A percentile compares a stretch with the other conserved stretches of the same genome.
These are phyloP conservation scores for Microcebus griseorufus DNA, from an alignment of 2,113 vertebrate species.

Conservation along the genomic window DNA sequence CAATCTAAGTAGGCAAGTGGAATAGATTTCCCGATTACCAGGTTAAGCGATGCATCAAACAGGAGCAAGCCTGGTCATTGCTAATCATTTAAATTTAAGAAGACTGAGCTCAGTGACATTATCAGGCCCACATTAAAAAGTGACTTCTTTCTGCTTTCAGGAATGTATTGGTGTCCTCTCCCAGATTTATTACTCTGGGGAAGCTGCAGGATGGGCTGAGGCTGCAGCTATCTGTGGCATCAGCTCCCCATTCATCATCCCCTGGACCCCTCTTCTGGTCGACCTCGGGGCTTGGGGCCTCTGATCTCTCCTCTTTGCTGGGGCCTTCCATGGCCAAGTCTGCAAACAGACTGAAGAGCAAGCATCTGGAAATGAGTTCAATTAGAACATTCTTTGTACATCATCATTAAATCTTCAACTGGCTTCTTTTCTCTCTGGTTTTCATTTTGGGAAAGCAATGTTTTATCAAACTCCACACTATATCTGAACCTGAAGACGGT, in stretches of 20 bases:
- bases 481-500: background rate
- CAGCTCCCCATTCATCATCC: slow-evolving; percentile 43
- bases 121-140: slow-evolving; percentile 83
- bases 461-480: background rate
- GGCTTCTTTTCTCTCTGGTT: background rate
- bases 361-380: background rate
- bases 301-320: background rate
- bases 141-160: slow-evolving; percentile 77
- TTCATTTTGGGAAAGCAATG: background rate
- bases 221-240: slow-evolving; percentile 39
- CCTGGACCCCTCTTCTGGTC: background rate
- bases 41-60: slow-evolving; percentile 83
- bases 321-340: background rate
- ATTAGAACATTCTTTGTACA: background rate
- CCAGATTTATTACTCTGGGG: slow-evolving; percentile 77
- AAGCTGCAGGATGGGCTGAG: slow-evolving; percentile 45
- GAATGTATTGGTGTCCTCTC: slow-evolving; percentile 76
- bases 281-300: background rate
- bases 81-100: slow-evolving; percentile 84
- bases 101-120: slow-evolving; percentile 84
- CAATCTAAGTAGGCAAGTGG: slow-evolving; percentile 80
- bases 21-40: slow-evolving; percentile 85
- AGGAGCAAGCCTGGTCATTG: slow-evolving; percentile 79
- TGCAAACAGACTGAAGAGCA: background rate
- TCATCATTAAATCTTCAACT: background rate